A percentile compares a stretch with the other conserved stretches of the same genome.
These are phyloP conservation scores for Corvus cornix DNA, from an alignment of 2,113 vertebrate species.

Conservation along the genomic window DNA sequence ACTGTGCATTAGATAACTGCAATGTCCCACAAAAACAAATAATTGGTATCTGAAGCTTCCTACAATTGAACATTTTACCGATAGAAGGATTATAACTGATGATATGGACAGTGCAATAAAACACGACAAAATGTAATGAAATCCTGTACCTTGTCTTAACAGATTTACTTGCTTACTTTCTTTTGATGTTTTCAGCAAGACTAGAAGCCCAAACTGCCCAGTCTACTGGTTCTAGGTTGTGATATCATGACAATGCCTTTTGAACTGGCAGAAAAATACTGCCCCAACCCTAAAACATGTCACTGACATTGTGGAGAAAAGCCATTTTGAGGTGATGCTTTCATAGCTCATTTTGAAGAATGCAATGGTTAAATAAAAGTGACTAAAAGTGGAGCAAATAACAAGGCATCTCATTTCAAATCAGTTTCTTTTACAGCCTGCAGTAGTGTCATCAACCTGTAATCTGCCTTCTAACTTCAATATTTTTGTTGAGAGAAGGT, in stretches of 20 bases:
- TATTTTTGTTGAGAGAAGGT: constrained; percentile 6
- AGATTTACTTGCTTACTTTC: neutral
- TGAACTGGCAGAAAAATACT: neutral
- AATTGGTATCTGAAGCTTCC: neutral
- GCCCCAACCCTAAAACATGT: neutral
- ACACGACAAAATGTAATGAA: neutral
- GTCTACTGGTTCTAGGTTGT: neutral
- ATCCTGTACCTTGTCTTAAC: neutral
- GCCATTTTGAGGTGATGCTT: neutral
- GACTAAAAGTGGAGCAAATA: neutral
- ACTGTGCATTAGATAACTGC: neutral
- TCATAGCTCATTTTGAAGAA: constrained; percentile 4
- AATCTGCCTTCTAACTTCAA: neutral
- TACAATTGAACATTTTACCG: neutral
- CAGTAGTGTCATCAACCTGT: neutral
- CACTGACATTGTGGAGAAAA: neutral
- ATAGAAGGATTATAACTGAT: neutral
- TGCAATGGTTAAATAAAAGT: neutral
- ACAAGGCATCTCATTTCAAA: constrained; percentile 19
- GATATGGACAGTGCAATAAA: constrained; percentile 29
- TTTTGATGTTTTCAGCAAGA: neutral
- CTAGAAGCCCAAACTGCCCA: neutral
- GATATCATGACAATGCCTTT: neutral
- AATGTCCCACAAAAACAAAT: neutral
- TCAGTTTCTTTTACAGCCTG: constrained; percentile 7